Conservation (phyloP, 2,888 invertebrate genomes). For the Dioctria rufipes region DNA sequence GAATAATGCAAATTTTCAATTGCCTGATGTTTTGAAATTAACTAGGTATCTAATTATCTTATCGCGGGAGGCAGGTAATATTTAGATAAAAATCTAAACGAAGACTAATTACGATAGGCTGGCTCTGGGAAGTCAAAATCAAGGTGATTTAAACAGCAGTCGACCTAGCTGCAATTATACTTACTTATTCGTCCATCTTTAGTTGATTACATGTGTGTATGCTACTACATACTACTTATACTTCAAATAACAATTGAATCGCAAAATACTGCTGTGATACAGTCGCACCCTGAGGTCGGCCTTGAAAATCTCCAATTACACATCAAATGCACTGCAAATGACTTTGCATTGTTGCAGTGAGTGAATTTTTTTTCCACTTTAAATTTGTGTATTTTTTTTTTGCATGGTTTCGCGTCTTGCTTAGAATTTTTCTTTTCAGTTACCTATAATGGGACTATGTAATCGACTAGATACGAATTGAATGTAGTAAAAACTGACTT, state of each 20-base stretch:
- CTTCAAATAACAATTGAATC: constrained; percentile 20
- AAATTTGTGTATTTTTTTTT: background rate
- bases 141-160: background rate
- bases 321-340: constrained; percentile 25
- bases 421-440: no score
- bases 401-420: background rate
- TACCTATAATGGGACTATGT: background rate
- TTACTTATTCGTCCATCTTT: no score
- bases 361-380: constrained; percentile 29
- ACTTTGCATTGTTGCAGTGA: constrained; percentile 41
- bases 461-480: background rate
- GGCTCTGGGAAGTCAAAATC: background rate
- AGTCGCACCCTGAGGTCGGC: constrained; percentile 29
- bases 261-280: constrained; percentile 32
- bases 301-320: constrained; percentile 32
- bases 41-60: constrained; percentile 9
- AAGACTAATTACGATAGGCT: background rate
- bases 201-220: background rate
- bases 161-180: background rate
- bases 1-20: constrained; percentile 23
- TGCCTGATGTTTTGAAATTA: constrained; percentile 21
- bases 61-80: constrained; percentile 2
- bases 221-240: background rate
- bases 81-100: constrained; percentile 26
- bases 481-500: background rate